Evolutionary conservation across 2,888 invertebrate species (phyloP).

Genomic region (Tromatobia lineatoria): DNA sequence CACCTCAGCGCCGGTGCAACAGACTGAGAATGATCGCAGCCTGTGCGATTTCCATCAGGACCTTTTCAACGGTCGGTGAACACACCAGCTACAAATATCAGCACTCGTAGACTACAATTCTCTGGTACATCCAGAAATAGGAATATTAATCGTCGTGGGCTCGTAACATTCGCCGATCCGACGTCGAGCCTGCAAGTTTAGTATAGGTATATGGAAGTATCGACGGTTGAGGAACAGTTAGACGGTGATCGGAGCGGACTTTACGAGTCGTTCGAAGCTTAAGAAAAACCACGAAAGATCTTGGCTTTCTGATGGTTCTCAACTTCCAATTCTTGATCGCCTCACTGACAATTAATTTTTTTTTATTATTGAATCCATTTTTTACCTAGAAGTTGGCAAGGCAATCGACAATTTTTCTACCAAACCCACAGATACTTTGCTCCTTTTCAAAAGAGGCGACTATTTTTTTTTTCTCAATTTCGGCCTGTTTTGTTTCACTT

Average conservation of each 20-base stretch:
- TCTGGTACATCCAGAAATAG: constrained; percentile 44
- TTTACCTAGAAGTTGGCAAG: neutral
- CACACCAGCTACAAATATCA: constrained; percentile 35
- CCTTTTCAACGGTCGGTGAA: constrained; percentile 22
- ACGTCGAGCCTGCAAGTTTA: neutral
- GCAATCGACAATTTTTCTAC: neutral
- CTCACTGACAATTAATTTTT: neutral
- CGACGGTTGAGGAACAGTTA: constrained; percentile 20
- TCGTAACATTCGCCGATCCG: constrained; percentile 20
- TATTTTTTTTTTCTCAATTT: neutral
- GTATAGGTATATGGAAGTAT: constrained; percentile 6
- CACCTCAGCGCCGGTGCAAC: constrained; percentile 23
- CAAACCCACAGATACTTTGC: neutral
- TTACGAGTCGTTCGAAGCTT: constrained; percentile 5
- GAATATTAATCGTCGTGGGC: constrained; percentile 29
- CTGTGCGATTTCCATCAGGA: constrained; percentile 28
- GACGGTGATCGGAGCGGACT: constrained; percentile 4
- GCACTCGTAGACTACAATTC: constrained; percentile 8
- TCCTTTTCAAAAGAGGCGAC: neutral
- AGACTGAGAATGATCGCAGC: constrained; percentile 21
- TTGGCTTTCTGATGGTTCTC: constrained; percentile 9
- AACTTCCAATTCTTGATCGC: neutral
- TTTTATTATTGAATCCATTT: neutral
- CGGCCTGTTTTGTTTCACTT: neutral
- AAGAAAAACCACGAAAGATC: constrained; percentile 12